Evolutionary conservation across 2,113 vertebrate genomes (phyloP), one percentile per base, ranked within the genome.

Genomic region (Bothrops jararaca): DNA sequence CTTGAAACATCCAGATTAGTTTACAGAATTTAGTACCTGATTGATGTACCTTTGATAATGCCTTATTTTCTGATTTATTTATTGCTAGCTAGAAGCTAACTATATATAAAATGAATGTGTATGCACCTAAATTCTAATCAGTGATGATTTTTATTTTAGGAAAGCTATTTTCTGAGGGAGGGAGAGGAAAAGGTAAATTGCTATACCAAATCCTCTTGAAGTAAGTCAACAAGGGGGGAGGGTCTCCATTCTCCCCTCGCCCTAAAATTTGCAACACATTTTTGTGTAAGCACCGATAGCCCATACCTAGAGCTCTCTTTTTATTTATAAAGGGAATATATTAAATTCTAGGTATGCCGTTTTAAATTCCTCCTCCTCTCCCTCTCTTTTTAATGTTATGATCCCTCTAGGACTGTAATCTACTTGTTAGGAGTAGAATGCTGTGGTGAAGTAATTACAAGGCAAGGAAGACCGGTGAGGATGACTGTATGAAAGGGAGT

Each of bases 381-480:
- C 50, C 23, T 64, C n/a, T 64, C n/a, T 60, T 92, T 34, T 42
- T 85, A 22, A 88, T 89, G 34, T 29, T 8, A 57, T 26, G 22
- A 26, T 58, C 42, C 54, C 69, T 89, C 88, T 50, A 74, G 64
- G 87, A 85, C 92, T 85, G 69, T 92, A 92, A 92, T 89, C 69
- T 89, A 89, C 88, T 89, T 92, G 92, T 90, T 92, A 34, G 86
- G 91, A 92, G 88, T 45, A 92, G 92, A 85, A 90, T 52, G 39
- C 53, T 92, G 88, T 85, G 88, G 92, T 23, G 42, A 92, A 89
- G 69, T 92, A 90, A 92, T 92, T 92, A 92, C 88, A 92, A 92
- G 92, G 88, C 69, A 52, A 8, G 54, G 87, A 85, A 57, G 88
- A 52, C 86, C 60, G 26, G 8, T 89, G 86, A 45, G 86, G 34